Base-by-base conservation (phyloP, 1,140 invertebrate species). In the Drosophila paulistorum region DNA sequence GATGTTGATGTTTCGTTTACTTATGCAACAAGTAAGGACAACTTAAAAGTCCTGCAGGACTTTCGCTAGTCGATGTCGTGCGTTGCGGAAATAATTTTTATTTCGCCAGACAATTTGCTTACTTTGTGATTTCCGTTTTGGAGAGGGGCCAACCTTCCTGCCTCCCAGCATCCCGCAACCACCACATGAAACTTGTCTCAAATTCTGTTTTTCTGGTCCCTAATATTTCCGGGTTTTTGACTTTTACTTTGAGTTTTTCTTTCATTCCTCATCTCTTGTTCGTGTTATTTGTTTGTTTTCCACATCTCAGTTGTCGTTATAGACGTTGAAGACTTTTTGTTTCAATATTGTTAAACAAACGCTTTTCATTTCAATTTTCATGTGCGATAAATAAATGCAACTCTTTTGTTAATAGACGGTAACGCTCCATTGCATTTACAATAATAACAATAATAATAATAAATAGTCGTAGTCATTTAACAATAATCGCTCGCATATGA, bases 101-200 rank as follows among this genome's bases (percentile, higher is more conserved):
- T 91, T 91, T 91, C 74, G 83, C 90, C 90, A 91, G 90, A 91
- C 90, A 91, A 91, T 91, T 91, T 91, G 86, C 81, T 91, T 91
- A 91, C 86, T 91, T 91, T 85, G 74, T 89, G 90, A 91, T 91
- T 91, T 91, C 90, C 90, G 90, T 63, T 81, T 70, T 30, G 30
- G 30, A 14, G 42, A 7, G 14, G n/a, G 67, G 71, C 45, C 62
- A 11, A 10, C 63, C 59, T 59, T 61, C 54, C 30, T 30, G 30
- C 30, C 30, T 54, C 70, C 20, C 55, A 26, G 14, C 45, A 23
- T 67, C 20, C 42, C 26, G 14, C 45, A 23, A 17, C 68, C n/a
- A 3, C 30, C 39, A 23, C 3, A 10, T 37, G 35, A 37, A 37
- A 37, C 10, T 37, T 37, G 7, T 37, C 10, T 37, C 35, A 7